phyloP scores from a whole-genome alignment of 2,113 vertebrate genomes.

The Archocentrus centrarchus region DNA sequence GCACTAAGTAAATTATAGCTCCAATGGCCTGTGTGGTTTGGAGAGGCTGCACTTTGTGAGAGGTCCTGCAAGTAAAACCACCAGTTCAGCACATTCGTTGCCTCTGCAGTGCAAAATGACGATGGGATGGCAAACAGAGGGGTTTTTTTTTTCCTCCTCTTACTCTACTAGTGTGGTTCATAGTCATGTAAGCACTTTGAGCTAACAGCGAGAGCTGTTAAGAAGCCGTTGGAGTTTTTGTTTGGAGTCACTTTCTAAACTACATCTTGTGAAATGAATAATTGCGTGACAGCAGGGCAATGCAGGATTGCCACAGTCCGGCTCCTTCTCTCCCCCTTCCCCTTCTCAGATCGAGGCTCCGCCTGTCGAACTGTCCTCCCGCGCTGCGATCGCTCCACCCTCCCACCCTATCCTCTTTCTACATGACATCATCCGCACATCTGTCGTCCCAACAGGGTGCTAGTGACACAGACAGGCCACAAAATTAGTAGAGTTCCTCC shows the following conservation, averaged over 20 bases:
- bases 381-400: conserved; percentile 68
- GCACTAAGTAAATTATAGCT: conserved; percentile 79
- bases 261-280: conserved; percentile 53
- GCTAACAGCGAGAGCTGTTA: neutral
- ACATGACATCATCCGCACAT: conserved; percentile 85
- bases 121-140: neutral
- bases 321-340: conserved; percentile 35
- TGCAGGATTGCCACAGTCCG: conserved; percentile 44
- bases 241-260: conserved; percentile 20
- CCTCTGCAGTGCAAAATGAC: conserved; percentile 16
- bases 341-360: conserved; percentile 53
- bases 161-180: neutral
- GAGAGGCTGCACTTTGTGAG: conserved; percentile 59
- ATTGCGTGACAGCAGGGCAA: conserved; percentile 51
- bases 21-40: conserved; percentile 56
- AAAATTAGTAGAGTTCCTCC: conserved; percentile 67
- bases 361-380: conserved; percentile 72
- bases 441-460: conserved; percentile 82
- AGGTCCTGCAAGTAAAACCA: conserved; percentile 50
- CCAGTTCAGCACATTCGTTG: conserved; percentile 58
- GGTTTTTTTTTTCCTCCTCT: neutral
- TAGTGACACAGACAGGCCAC: conserved; percentile 77
- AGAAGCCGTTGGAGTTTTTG: neutral
- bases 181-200: neutral
- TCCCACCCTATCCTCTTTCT: conserved; percentile 72